Percentiles rank a stretch among this genome's conserved stretches.
phyloP scores from a whole-genome alignment of 92 coral and sea anemone species.

The Phenganax subtilis region DNA sequence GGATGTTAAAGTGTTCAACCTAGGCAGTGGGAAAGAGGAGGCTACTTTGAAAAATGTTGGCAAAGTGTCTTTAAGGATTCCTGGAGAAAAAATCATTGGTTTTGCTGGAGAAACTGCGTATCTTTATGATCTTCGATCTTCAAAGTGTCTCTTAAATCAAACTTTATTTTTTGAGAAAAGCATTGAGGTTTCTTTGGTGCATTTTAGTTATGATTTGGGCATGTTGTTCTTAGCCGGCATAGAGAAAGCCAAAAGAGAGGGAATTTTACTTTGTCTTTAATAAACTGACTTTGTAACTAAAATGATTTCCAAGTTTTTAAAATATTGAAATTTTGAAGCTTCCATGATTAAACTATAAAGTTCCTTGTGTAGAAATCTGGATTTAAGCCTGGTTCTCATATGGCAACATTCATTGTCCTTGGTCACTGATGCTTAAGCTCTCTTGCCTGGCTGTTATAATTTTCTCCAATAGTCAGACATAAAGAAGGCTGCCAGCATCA shows the following conservation, averaged over 20 bases:
- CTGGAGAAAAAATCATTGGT: slow-evolving; percentile 13
- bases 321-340: no score
- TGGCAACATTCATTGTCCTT: no score
- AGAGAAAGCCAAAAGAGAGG: slow-evolving; percentile 7
- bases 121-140: slow-evolving; percentile 3
- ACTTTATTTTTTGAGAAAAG: background rate
- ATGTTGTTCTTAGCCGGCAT: slow-evolving; percentile 25
- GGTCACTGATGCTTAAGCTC: no score
- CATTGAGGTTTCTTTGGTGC: slow-evolving; percentile 20
- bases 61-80: slow-evolving; percentile 38
- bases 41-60: slow-evolving; percentile 55
- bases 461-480: no score
- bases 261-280: slow-evolving; percentile 24
- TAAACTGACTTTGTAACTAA: no score
- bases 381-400: no score
- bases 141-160: slow-evolving; percentile 20
- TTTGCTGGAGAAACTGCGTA: background rate
- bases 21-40: slow-evolving; percentile 73
- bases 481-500: no score
- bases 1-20: slow-evolving; percentile 58
- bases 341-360: no score
- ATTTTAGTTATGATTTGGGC: slow-evolving; percentile 32
- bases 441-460: no score
- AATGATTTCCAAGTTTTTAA: no score
- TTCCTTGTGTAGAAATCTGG: no score